Percentiles rank a stretch among this genome's conserved stretches.
Conservation (phyloP, 2,113 vertebrate genomes). For the Alligator mississippiensis region DNA sequence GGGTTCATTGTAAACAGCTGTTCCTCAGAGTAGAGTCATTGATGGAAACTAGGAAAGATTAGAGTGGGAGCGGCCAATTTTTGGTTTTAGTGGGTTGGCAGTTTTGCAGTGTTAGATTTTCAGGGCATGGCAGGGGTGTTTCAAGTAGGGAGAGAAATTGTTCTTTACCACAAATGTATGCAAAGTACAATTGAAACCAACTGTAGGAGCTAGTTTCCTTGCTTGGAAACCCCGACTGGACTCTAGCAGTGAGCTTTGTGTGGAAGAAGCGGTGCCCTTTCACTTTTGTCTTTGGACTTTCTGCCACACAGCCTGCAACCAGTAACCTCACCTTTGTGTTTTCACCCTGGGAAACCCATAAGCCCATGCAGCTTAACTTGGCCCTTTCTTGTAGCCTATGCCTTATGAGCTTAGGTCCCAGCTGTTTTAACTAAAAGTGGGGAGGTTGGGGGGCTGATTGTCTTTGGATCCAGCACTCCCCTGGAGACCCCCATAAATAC, state of each 20-base stretch:
- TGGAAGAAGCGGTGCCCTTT: background rate
- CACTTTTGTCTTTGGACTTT: background rate
- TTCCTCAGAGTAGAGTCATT: background rate
- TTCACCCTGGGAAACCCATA: background rate
- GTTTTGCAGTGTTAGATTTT: background rate
- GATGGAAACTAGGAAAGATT: background rate
- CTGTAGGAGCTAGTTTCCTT: background rate
- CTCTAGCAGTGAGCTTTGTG: background rate
- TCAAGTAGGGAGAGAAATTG: background rate
- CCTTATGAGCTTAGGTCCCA: background rate
- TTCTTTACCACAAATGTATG: background rate
- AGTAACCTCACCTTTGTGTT: background rate
- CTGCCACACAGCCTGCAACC: background rate
- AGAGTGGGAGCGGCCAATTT: background rate
- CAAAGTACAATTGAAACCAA: background rate
- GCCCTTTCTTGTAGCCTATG: background rate
- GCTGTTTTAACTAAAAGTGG: background rate
- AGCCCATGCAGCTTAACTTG: background rate
- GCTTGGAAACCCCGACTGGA: background rate
- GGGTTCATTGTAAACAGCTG: background rate
- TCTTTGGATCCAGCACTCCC: background rate
- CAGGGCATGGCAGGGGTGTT: background rate
- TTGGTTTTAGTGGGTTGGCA: background rate
- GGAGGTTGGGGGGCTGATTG: background rate
- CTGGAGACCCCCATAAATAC: background rate